Base-by-base conservation (phyloP, 2,888 invertebrate species). In the Amphiduros pacificus region DNA sequence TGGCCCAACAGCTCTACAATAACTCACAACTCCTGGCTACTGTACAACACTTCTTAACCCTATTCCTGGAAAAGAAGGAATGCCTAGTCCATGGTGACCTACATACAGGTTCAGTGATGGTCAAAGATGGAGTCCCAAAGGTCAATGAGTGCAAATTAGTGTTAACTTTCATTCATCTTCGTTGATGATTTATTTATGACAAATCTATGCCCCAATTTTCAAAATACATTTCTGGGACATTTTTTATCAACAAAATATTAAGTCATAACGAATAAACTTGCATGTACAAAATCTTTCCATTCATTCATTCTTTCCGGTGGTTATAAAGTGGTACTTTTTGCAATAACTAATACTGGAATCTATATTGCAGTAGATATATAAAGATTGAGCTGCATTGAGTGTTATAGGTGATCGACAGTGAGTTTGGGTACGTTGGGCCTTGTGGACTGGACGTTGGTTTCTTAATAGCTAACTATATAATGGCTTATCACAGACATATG, bases 391-490 rank as follows among this genome's bases (percentile, higher is more conserved):
- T 17, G 14, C 9, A 14, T 36, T 9, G 36, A 14, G n/a, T n/a
- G n/a, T n/a, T n/a, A n/a, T n/a, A n/a, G n/a, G n/a, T n/a, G n/a
- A n/a, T n/a, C n/a, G n/a, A n/a, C n/a, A n/a, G n/a, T n/a, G n/a
- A n/a, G n/a, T n/a, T n/a, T n/a, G n/a, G n/a, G n/a, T n/a, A n/a
- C 22, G 6, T 22, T n/a, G 77, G 77, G 1, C 73, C 77, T 0
- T 65, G 68, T 41, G 69, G 71, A 2, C 71, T 74, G 63, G 77
- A 77, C 55, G 49, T 76, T 17, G 77, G 75, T 2, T 17, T 70
- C 36, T 61, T 77, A 28, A 50, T 77, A 29, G 75, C 75, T 29
- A 69, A 74, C 55, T 74, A 73, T 56, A 71, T 77, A 51, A 71
- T 72, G 44, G 61, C 64, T 20, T 75, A 77, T 57, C 68, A 73